Evolutionary conservation across 64 coral and sea anemone species (phyloP).

Genomic region (Pocillopora verrucosa): DNA sequence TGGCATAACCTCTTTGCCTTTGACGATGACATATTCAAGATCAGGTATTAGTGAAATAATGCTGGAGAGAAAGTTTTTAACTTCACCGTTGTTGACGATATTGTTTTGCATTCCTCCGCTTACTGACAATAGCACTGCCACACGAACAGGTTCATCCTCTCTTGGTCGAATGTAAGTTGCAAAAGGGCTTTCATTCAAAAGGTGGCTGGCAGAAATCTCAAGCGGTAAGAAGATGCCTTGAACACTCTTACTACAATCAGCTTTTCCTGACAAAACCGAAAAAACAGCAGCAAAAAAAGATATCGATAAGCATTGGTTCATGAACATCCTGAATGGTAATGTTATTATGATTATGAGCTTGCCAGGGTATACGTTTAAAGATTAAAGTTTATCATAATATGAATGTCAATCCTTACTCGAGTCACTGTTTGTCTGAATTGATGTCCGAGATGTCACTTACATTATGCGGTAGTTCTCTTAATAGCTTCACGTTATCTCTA

Average conservation of each 20-base stretch:
- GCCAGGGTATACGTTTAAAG: too few relatives aligned
- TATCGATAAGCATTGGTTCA: neutral
- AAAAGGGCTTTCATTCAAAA: constrained; percentile 18
- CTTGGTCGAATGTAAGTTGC: neutral
- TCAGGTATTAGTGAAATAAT: neutral
- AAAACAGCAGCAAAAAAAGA: neutral
- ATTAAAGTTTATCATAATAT: too few relatives aligned
- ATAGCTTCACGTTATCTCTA: too few relatives aligned
- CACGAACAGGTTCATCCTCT: neutral
- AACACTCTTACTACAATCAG: neutral
- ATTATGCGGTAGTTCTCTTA: too few relatives aligned
- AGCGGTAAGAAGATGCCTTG: neutral
- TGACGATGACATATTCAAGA: neutral
- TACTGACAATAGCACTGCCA: neutral
- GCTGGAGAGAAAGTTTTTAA: neutral
- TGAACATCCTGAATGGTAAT: too few relatives aligned
- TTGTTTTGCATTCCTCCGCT: neutral
- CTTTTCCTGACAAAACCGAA: neutral
- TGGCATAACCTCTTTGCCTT: neutral
- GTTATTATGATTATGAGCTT: too few relatives aligned
- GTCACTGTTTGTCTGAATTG: too few relatives aligned
- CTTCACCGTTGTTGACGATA: neutral
- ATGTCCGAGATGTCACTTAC: too few relatives aligned
- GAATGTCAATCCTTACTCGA: too few relatives aligned
- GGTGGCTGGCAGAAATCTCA: neutral